A percentile compares a stretch with the other conserved stretches of the same genome.
These are phyloP conservation scores for Furnarius figulus DNA, from an alignment of 2,113 vertebrate species.

Conservation along the genomic window DNA sequence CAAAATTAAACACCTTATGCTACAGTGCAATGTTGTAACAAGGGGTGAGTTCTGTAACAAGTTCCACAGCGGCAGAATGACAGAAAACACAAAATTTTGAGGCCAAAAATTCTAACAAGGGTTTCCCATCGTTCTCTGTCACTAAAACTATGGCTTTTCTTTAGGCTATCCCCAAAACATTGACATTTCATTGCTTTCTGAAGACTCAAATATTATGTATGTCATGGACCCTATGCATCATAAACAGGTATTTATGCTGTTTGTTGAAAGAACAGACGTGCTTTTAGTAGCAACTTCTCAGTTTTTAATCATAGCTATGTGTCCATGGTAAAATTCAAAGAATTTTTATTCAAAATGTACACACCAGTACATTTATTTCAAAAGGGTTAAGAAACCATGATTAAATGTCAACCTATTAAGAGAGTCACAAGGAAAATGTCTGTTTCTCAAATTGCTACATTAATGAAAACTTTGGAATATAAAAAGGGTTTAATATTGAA, in stretches of 20 bases:
- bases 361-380: not conserved
- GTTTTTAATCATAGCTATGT: not conserved
- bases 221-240: not conserved
- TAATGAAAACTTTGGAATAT: not conserved
- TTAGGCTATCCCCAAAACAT: not conserved
- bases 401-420: not conserved
- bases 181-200: not conserved
- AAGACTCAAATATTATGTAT: not conserved
- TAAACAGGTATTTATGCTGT: not conserved
- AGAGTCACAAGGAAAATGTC: not conserved
- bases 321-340: not conserved
- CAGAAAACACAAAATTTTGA: not conserved
- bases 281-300: not conserved
- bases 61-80: not conserved
- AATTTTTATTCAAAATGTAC: not conserved
- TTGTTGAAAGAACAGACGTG: not conserved
- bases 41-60: not conserved
- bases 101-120: not conserved
- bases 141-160: not conserved
- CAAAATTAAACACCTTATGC: not conserved
- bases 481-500: not conserved
- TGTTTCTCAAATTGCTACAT: conserved; percentile 13
- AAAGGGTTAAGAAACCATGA: not conserved
- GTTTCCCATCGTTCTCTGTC: not conserved
- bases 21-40: not conserved